phyloP scores from a whole-genome alignment of 2,888 invertebrate genomes.

The Cryptops parisi region DNA sequence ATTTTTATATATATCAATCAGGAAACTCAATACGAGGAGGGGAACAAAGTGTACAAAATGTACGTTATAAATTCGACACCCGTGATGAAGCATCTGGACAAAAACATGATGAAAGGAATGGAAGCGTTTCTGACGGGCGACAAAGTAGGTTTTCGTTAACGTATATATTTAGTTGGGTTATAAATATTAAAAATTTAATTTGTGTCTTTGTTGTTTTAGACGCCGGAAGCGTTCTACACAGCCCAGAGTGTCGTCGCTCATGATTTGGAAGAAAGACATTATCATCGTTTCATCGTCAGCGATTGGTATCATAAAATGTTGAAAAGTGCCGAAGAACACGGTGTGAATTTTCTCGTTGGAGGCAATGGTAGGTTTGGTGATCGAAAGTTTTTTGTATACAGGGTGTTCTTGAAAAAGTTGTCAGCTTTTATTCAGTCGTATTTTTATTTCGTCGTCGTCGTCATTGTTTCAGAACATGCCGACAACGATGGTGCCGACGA shows the following conservation, averaged over 20 bases:
- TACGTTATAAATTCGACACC: slow-evolving; percentile 45
- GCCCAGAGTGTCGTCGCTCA: slow-evolving; percentile 65
- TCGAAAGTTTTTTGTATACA: too few species aligned
- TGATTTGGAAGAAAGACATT: slow-evolving; percentile 71
- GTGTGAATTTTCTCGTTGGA: slow-evolving; percentile 15
- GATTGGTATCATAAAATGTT: slow-evolving; percentile 64
- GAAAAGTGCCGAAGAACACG: slow-evolving; percentile 44
- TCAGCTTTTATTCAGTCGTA: slow-evolving; percentile 9
- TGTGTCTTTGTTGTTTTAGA: slow-evolving; percentile 29
- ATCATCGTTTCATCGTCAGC: slow-evolving; percentile 73
- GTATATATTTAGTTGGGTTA: too few species aligned
- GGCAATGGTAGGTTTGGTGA: background rate
- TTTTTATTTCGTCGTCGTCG: background rate
- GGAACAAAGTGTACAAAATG: slow-evolving; percentile 81
- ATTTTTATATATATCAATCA: too few species aligned
- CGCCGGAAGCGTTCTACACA: slow-evolving; percentile 74
- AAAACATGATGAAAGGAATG: slow-evolving; percentile 52
- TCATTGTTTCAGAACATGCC: slow-evolving; percentile 8
- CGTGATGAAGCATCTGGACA: slow-evolving; percentile 25
- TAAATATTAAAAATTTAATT: too few species aligned
- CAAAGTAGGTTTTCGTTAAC: too few species aligned
- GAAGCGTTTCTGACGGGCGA: slow-evolving; percentile 76
- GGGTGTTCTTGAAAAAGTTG: too few species aligned
- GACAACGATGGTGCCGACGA: background rate
- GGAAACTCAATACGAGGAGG: slow-evolving; percentile 51